phyloP scores from a whole-genome alignment of 2,888 invertebrate genomes.

The Elmis aenea region DNA sequence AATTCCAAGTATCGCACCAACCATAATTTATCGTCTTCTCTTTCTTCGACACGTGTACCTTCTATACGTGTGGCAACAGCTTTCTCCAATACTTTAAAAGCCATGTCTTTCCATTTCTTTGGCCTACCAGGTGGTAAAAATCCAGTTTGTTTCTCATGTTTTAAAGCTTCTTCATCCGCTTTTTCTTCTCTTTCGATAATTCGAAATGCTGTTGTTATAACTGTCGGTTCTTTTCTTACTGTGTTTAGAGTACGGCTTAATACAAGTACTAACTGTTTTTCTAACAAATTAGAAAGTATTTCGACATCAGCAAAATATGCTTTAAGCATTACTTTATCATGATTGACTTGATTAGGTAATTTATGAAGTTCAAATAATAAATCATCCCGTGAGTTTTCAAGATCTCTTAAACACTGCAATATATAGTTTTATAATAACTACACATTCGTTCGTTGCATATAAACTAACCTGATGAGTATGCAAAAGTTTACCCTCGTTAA shows the following conservation, averaged over 20 bases:
- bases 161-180: slow-evolving; percentile 79
- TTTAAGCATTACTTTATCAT: slow-evolving; percentile 88
- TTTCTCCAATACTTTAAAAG: slow-evolving; percentile 74
- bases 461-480: slow-evolving; percentile 79
- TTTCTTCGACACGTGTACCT: slow-evolving; percentile 90
- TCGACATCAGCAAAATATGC: slow-evolving; percentile 96
- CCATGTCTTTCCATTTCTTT: slow-evolving; percentile 83
- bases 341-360: slow-evolving; percentile 82
- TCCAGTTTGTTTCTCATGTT: slow-evolving; percentile 73
- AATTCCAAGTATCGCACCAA: slow-evolving; percentile 86
- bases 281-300: slow-evolving; percentile 78
- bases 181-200: slow-evolving; percentile 97
- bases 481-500: slow-evolving; percentile 89
- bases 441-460: not conserved
- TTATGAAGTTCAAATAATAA: slow-evolving; percentile 90
- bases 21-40: slow-evolving; percentile 91
- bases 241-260: slow-evolving; percentile 88
- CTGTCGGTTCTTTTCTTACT: slow-evolving; percentile 88
- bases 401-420: slow-evolving; percentile 77
- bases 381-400: slow-evolving; percentile 96
- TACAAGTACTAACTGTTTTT: slow-evolving; percentile 87
- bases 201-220: slow-evolving; percentile 91
- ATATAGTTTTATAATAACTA: slow-evolving; percentile 5
- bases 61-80: slow-evolving; percentile 82
- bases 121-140: slow-evolving; percentile 94